phyloP scores from a whole-genome alignment of 2,113 vertebrate genomes.

The Syngnathus floridae region DNA sequence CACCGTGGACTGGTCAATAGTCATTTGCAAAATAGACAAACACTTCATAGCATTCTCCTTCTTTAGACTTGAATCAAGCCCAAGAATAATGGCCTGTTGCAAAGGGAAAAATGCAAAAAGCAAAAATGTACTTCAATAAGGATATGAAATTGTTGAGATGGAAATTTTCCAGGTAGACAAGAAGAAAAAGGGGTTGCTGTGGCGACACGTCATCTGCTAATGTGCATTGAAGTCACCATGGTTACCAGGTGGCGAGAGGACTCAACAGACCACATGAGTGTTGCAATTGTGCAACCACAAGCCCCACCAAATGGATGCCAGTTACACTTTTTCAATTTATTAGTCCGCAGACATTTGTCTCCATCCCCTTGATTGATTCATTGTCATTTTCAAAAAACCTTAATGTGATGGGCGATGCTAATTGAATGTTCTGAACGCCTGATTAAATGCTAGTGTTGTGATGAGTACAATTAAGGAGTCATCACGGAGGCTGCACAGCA shows the following conservation, averaged over 20 bases:
- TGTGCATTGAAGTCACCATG: slow-evolving; percentile 1
- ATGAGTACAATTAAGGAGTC: neutral
- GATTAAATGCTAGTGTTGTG: neutral
- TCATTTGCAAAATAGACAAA: neutral
- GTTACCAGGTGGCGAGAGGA: neutral
- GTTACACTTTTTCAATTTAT: too few relatives aligned
- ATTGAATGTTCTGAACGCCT: neutral
- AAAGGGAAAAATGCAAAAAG: neutral
- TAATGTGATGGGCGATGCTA: neutral
- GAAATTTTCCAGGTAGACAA: neutral
- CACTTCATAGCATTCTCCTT: neutral
- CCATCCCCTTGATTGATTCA: neutral
- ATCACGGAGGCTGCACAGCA: neutral
- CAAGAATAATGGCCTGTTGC: neutral
- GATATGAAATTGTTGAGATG: neutral
- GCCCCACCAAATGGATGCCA: neutral
- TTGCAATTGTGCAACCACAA: neutral
- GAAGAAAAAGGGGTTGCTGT: slow-evolving; percentile 4
- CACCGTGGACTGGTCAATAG: neutral
- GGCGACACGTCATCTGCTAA: neutral
- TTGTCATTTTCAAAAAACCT: neutral
- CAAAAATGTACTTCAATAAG: neutral
- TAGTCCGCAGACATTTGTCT: neutral
- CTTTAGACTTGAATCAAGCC: neutral
- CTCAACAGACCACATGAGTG: slow-evolving; percentile 3